These are phyloP conservation scores for Euzophera pinguis DNA, from an alignment of 2,888 invertebrate species.

Conservation along the genomic window DNA sequence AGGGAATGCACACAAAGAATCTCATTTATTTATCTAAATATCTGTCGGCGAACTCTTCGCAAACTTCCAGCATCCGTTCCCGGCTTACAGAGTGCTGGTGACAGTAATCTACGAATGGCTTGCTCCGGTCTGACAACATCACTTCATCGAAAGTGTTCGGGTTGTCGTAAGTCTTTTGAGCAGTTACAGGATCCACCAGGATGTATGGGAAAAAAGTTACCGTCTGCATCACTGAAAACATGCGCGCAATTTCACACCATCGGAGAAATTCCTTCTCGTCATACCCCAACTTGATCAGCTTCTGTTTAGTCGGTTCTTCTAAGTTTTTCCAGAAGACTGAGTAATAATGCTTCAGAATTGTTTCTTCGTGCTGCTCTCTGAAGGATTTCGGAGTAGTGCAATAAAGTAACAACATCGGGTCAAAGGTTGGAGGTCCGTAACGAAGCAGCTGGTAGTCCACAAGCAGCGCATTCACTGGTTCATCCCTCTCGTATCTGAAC, in stretches of 20 bases:
- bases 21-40: constrained; percentile 11
- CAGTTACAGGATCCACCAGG: constrained; percentile 37
- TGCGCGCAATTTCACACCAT: constrained; percentile 39
- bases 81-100: constrained; percentile 22
- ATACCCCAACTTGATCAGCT: constrained; percentile 37
- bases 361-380: constrained; percentile 40
- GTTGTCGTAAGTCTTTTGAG: constrained; percentile 35
- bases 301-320: constrained; percentile 32
- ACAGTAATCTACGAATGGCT: constrained; percentile 31
- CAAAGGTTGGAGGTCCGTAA: constrained; percentile 61
- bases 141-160: constrained; percentile 35
- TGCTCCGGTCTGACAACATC: constrained; percentile 32
- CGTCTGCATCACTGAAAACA: constrained; percentile 35
- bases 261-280: constrained; percentile 29
- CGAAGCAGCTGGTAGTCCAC: constrained; percentile 61
- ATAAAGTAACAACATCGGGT: constrained; percentile 49
- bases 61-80: constrained; percentile 28
- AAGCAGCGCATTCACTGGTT: constrained; percentile 45
- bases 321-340: constrained; percentile 36
- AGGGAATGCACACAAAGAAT: not conserved
- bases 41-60: constrained; percentile 27
- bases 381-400: constrained; percentile 46
- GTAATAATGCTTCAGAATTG: constrained; percentile 44
- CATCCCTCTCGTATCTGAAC: constrained; percentile 46
- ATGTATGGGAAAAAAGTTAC: constrained; percentile 32